Percentiles rank a stretch among this genome's conserved stretches.
Evolutionary conservation across 2,113 vertebrate species (phyloP).

Genomic region (Strix uralensis): DNA sequence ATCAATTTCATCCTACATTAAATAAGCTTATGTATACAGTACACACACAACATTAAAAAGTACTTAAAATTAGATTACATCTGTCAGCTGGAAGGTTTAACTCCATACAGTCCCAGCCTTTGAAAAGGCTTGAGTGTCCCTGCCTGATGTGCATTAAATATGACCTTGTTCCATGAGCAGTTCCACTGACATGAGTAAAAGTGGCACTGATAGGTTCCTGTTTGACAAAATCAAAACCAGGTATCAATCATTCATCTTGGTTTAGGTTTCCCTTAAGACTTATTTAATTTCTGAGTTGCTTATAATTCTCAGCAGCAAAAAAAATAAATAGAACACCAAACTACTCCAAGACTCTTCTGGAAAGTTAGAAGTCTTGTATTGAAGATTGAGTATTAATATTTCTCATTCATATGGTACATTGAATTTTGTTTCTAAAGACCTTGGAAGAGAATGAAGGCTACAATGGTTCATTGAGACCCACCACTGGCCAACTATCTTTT

Average conservation of each 20-base stretch:
- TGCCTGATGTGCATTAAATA: neutral
- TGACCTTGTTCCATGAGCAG: neutral
- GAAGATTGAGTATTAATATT: neutral
- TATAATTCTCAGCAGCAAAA: neutral
- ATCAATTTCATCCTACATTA: neutral
- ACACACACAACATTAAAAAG: neutral
- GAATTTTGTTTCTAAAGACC: neutral
- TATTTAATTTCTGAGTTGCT: neutral
- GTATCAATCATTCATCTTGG: neutral
- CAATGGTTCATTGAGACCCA: neutral
- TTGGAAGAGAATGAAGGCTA: neutral
- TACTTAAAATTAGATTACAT: neutral
- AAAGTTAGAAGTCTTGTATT: neutral
- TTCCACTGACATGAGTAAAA: neutral
- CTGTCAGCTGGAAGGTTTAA: neutral
- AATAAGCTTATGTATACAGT: neutral
- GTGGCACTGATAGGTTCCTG: neutral
- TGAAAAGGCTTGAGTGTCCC: neutral
- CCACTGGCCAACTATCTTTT: neutral
- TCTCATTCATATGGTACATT: neutral
- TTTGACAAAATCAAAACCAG: neutral
- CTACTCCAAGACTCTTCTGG: neutral
- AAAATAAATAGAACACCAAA: neutral
- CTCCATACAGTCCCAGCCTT: neutral
- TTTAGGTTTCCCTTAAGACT: neutral